Percentiles rank a stretch among this genome's conserved stretches.
Conservation (phyloP, 2,888 invertebrate species). For the Cheilosia scutellata region DNA sequence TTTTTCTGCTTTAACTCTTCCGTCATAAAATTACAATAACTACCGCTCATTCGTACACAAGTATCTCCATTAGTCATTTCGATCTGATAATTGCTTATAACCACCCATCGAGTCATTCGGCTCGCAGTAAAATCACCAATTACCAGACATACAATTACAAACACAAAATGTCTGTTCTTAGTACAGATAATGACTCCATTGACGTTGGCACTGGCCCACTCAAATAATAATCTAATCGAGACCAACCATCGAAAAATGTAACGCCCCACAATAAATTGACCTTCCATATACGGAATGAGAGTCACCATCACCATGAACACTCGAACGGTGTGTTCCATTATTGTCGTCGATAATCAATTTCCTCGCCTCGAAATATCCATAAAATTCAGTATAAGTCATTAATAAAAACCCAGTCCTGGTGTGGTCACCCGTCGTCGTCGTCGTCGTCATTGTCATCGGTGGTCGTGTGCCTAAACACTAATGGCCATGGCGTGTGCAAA, state of each 20-base stretch:
- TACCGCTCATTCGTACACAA: not conserved
- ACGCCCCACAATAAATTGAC: slow-evolving; percentile 45
- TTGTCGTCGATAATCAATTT: slow-evolving; percentile 67
- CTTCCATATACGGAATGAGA: slow-evolving; percentile 4
- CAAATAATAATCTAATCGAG: slow-evolving; percentile 35
- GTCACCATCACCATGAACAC: slow-evolving; percentile 1
- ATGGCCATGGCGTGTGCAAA: slow-evolving; percentile 45
- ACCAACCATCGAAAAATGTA: slow-evolving; percentile 28
- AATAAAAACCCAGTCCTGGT: slow-evolving; percentile 43
- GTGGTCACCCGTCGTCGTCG: not conserved
- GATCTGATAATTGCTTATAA: slow-evolving; percentile 55
- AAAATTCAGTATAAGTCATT: slow-evolving; percentile 71
- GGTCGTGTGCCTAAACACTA: slow-evolving; percentile 51
- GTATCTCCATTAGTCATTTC: slow-evolving; percentile 44
- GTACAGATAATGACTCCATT: slow-evolving; percentile 57
- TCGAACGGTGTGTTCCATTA: slow-evolving; percentile 4
- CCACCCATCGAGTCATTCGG: not conserved
- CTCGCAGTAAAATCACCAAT: slow-evolving; percentile 59
- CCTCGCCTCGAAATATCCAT: slow-evolving; percentile 66
- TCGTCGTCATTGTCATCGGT: slow-evolving; percentile 2
- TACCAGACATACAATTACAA: slow-evolving; percentile 51
- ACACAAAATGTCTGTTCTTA: slow-evolving; percentile 58
- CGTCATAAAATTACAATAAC: not conserved
- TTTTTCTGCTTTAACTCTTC: no score
- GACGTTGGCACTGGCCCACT: slow-evolving; percentile 26